A percentile compares a stretch with the other conserved stretches of the same genome.
phyloP scores from a whole-genome alignment of 2,797 vertebrate genomes.

The Rhincodon typus region DNA sequence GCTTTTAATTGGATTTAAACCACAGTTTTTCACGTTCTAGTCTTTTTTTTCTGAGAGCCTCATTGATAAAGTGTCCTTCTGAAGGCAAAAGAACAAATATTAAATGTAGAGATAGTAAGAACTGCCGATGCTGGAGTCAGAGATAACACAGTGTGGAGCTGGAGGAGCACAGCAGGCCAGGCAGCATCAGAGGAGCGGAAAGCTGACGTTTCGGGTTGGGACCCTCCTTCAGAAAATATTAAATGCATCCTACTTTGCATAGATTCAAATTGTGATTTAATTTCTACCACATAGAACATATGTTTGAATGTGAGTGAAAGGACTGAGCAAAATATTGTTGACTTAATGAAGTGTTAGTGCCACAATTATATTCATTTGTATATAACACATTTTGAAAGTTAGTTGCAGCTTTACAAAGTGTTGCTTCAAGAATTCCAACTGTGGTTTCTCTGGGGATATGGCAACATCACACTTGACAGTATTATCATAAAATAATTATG shows the following conservation, averaged over 20 bases:
- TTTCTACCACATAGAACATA: neutral
- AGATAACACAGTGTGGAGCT: too few species aligned
- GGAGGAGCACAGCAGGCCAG: too few species aligned
- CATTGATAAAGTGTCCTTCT: neutral
- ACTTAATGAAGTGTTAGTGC: neutral
- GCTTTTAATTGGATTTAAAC: slow-evolving; percentile 15
- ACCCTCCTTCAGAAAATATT: too few species aligned
- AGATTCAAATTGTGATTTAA: neutral
- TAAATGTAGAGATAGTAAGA: neutral
- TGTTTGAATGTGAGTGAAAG: neutral
- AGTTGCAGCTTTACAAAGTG: neutral
- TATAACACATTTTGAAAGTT: slow-evolving; percentile 19
- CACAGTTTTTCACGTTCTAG: neutral
- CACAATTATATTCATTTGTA: neutral
- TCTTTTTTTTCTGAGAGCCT: neutral
- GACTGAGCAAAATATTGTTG: neutral
- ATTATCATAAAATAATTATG: slow-evolving; percentile 26
- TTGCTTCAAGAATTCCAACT: neutral
- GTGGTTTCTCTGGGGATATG: neutral
- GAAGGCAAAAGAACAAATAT: neutral
- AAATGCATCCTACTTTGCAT: neutral
- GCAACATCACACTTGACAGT: neutral
- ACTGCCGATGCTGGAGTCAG: too few species aligned
- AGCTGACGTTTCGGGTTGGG: too few species aligned
- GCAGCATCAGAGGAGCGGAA: too few species aligned